Conservation (phyloP, 2,113 vertebrate species). For the Myrmophylax atrothorax region DNA sequence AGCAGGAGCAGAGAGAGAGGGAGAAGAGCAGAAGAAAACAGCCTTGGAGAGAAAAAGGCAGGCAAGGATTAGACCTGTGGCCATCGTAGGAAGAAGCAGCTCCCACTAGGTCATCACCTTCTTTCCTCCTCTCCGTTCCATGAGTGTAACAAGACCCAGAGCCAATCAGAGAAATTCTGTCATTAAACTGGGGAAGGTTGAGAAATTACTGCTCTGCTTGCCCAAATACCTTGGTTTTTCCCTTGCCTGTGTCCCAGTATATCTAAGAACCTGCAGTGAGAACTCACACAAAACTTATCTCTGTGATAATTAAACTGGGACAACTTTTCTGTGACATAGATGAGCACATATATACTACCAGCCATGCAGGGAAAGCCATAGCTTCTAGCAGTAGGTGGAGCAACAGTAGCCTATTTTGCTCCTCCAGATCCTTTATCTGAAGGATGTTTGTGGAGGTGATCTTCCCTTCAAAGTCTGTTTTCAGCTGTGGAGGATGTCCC, state of each 20-base stretch:
- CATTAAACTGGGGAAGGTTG: background rate
- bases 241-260: background rate
- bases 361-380: background rate
- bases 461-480: background rate
- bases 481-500: background rate
- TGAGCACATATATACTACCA: background rate
- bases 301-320: background rate
- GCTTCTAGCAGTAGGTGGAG: background rate
- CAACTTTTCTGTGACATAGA: background rate
- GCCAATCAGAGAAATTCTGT: background rate
- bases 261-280: background rate
- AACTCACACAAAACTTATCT: background rate
- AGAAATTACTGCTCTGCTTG: background rate
- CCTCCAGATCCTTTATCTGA: background rate
- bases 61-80: background rate
- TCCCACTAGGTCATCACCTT: background rate
- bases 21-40: background rate
- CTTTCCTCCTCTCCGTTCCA: rapidly evolving
- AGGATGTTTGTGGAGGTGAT: background rate
- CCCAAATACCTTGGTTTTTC: background rate
- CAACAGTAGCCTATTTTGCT: background rate
- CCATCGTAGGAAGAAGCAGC: background rate
- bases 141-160: background rate
- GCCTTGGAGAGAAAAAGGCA: background rate
- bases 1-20: background rate